Conservation (phyloP, 1,140 invertebrate species). For the Heterodera carotae region DNA sequence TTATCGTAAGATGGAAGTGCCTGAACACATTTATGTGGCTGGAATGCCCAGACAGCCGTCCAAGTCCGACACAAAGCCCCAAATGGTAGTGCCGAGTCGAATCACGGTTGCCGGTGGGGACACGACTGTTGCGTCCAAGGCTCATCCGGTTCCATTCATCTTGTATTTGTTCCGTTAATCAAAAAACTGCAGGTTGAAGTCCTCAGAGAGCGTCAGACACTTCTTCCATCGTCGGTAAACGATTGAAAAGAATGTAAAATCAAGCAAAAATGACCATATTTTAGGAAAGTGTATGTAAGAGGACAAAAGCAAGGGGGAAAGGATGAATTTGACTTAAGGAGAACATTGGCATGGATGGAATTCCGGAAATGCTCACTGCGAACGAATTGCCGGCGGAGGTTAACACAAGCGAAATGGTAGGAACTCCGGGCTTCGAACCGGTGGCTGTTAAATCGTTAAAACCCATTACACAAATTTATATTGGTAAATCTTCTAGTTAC, state of each 20-base stretch:
- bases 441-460: not conserved
- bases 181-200: constrained; percentile 16
- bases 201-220: constrained; percentile 8
- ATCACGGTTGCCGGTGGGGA: constrained; percentile 24
- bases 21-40: constrained; percentile 28
- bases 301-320: not conserved
- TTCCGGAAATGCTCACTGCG: constrained; percentile 13
- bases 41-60: not conserved
- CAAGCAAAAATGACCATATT: not conserved
- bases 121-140: constrained; percentile 20
- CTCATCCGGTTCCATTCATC: not conserved
- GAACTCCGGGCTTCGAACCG: not conserved
- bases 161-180: not conserved
- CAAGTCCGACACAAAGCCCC: not conserved
- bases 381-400: constrained; percentile 2
- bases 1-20: constrained; percentile 14
- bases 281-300: constrained; percentile 7
- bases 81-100: constrained; percentile 26
- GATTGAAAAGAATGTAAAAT: not conserved
- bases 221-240: constrained; percentile 13
- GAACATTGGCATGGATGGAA: constrained; percentile 15
- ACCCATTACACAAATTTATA: not conserved
- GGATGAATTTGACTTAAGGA: not conserved
- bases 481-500: not conserved
- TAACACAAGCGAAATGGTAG: not conserved